A percentile compares a stretch with the other conserved stretches of the same genome.
Conservation (phyloP, 2,113 vertebrate genomes). For the Neofelis nebulosa region DNA sequence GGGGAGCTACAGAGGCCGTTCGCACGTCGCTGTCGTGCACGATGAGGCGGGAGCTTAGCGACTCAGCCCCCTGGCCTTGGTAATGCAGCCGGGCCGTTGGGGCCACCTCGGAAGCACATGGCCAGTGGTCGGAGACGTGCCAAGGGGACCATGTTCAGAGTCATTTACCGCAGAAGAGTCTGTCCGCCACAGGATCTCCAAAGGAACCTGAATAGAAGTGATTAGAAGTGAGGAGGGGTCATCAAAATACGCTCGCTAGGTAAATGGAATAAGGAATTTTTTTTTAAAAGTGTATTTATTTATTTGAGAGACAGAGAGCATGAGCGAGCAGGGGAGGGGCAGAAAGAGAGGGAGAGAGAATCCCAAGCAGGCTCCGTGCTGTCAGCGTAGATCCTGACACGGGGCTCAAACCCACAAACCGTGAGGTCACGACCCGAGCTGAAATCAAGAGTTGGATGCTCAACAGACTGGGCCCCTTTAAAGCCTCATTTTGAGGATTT, state of each 20-base stretch:
- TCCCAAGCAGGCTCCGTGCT: too few relatives aligned
- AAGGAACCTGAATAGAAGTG: rapidly evolving
- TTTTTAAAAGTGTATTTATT: too few relatives aligned
- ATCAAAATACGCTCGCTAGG: rapidly evolving
- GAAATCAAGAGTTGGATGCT: too few relatives aligned
- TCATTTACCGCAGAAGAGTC: not conserved
- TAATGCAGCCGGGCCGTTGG: rapidly evolving
- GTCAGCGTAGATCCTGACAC: too few relatives aligned
- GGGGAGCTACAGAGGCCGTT: rapidly evolving
- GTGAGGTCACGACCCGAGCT: too few relatives aligned
- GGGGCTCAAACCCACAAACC: too few relatives aligned
- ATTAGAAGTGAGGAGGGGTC: not conserved
- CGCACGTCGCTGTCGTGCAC: rapidly evolving
- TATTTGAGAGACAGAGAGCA: too few relatives aligned
- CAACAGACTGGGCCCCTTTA: too few relatives aligned
- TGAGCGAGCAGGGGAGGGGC: too few relatives aligned
- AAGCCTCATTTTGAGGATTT: rapidly evolving
- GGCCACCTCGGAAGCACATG: too few relatives aligned
- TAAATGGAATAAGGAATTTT: rapidly evolving
- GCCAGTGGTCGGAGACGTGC: rapidly evolving
- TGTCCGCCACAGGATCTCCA: rapidly evolving
- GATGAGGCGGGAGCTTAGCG: rapidly evolving
- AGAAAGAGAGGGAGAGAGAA: too few relatives aligned
- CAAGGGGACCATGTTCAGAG: rapidly evolving
- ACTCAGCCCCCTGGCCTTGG: rapidly evolving